phyloP scores from a whole-genome alignment of 2,113 vertebrate genomes.

The Sporophila hypoxantha region DNA sequence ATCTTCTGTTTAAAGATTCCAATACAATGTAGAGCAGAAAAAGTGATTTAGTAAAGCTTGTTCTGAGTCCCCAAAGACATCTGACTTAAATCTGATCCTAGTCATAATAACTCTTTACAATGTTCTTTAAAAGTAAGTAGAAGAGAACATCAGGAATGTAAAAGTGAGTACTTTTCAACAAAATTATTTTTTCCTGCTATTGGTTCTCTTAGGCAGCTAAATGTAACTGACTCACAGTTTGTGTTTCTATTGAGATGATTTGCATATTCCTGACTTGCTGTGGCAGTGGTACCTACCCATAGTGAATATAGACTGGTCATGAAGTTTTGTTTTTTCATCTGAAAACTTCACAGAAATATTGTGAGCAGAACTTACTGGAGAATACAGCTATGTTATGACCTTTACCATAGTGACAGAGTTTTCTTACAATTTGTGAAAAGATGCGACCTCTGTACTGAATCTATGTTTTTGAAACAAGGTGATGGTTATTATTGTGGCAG shows the following conservation, averaged over 20 bases:
- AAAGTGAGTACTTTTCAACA: background rate
- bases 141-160: background rate
- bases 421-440: background rate
- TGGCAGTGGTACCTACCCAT: background rate
- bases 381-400: background rate
- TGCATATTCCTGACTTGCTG: background rate
- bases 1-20: background rate
- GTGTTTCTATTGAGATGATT: background rate
- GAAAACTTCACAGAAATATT: background rate
- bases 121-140: background rate
- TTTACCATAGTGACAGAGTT: background rate
- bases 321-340: background rate
- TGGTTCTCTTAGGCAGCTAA: background rate
- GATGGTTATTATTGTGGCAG: background rate
- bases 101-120: background rate
- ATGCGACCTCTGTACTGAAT: background rate
- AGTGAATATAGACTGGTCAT: background rate
- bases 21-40: background rate
- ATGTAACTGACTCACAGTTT: background rate
- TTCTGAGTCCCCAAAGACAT: background rate
- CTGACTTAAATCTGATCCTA: background rate
- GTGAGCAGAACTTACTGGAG: background rate
- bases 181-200: rapidly evolving
- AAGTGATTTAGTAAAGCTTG: background rate
- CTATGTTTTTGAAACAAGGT: background rate